Evolutionary conservation across 2,113 vertebrate species (phyloP).

Genomic region (Otus sunia): DNA sequence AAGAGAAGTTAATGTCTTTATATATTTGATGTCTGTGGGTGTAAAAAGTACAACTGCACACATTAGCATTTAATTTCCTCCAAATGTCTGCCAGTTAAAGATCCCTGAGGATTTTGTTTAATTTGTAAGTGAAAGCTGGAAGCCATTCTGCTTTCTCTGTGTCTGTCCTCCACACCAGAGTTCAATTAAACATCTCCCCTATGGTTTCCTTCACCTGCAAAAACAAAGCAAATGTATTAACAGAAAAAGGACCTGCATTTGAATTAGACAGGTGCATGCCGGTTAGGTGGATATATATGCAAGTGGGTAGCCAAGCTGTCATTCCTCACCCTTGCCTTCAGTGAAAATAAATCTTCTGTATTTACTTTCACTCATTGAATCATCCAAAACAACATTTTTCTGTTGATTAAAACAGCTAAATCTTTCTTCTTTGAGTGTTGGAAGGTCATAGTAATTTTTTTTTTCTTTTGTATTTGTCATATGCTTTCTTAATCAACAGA

Average conservation of each 20-base stretch:
- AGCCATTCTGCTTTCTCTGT: conserved; percentile 54
- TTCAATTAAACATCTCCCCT: conserved; percentile 54
- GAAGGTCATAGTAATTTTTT: neutral
- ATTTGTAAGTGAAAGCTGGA: conserved; percentile 67
- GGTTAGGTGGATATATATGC: neutral
- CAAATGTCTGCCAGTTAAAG: conserved; percentile 65
- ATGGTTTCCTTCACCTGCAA: conserved; percentile 30
- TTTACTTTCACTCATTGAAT: conserved; percentile 19
- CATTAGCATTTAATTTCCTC: conserved; percentile 75
- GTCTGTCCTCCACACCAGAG: conserved; percentile 45
- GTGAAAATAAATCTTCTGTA: conserved; percentile 5
- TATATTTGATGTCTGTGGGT: conserved; percentile 46
- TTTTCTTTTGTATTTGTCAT: neutral
- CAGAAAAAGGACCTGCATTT: neutral
- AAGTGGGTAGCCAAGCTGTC: neutral
- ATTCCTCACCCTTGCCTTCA: neutral
- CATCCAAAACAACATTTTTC: neutral
- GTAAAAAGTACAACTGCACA: conserved; percentile 65
- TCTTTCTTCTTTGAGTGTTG: neutral
- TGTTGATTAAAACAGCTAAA: neutral
- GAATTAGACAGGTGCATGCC: conserved; percentile 3
- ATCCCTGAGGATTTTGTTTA: conserved; percentile 66
- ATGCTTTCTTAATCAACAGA: neutral
- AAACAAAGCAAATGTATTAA: conserved; percentile 29
- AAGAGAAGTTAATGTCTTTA: conserved; percentile 58